These are phyloP conservation scores for Colletes gigas DNA, from an alignment of 1,140 invertebrate species.

Conservation along the genomic window DNA sequence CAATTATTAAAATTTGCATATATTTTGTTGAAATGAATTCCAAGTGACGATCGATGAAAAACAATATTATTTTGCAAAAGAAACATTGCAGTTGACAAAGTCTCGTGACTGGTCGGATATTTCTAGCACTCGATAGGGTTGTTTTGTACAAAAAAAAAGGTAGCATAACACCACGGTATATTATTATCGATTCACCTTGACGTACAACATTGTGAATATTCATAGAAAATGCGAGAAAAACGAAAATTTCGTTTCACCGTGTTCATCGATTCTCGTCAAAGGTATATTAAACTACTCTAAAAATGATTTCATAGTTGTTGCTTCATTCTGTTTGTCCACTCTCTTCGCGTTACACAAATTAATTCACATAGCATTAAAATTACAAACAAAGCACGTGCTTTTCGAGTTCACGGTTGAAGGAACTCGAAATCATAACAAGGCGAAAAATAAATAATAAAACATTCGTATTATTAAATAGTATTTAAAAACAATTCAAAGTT, in stretches of 20 bases:
- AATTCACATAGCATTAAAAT: neutral
- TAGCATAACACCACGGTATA: conserved; percentile 4
- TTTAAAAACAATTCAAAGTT: neutral
- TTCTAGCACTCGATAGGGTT: conserved; percentile 13
- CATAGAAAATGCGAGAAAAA: neutral
- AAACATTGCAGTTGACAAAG: conserved; percentile 21
- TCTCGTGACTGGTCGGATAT: conserved; percentile 6
- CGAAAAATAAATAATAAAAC: too few relatives aligned
- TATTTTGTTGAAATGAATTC: neutral
- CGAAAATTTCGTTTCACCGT: neutral
- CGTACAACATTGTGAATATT: neutral
- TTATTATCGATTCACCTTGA: conserved; percentile 25
- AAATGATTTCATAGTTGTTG: neutral
- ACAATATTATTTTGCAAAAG: neutral
- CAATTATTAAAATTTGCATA: neutral
- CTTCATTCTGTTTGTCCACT: neutral
- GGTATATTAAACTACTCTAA: neutral
- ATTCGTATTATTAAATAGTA: too few relatives aligned
- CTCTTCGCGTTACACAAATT: neutral
- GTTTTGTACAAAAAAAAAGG: conserved; percentile 29
- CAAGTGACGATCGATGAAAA: neutral
- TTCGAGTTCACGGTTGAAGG: too few relatives aligned
- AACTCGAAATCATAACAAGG: too few relatives aligned
- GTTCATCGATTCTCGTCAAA: neutral
- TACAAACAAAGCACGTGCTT: neutral